Conservation (phyloP, 2,113 vertebrate genomes). For the Myotis yumanensis region DNA sequence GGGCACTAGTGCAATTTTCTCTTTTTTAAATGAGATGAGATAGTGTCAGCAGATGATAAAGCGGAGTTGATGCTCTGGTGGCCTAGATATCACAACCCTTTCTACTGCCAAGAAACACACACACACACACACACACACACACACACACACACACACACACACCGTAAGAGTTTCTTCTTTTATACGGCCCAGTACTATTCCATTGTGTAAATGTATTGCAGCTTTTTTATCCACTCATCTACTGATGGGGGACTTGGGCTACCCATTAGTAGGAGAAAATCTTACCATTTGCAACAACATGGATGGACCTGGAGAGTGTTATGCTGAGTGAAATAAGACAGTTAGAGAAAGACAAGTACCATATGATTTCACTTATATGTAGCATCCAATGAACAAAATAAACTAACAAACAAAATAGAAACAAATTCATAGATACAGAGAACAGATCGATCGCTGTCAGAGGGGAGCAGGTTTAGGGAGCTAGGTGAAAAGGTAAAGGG, state of each 20-base stretch:
- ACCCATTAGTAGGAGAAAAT: not conserved
- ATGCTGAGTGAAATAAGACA: not conserved
- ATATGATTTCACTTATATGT: not conserved
- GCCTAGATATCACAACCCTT: conserved; percentile 31
- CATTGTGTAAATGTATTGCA: not conserved
- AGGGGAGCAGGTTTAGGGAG: not conserved
- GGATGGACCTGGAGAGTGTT: not conserved
- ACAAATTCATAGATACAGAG: not conserved
- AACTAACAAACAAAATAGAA: not conserved
- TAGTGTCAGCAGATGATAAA: conserved; percentile 66
- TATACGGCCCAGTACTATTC: not conserved
- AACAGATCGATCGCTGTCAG: not conserved
- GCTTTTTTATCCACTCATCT: not conserved
- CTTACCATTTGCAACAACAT: not conserved
- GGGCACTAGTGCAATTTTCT: conserved; percentile 72
- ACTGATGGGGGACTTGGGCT: not conserved
- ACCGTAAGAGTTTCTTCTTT: not conserved
- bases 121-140: not conserved
- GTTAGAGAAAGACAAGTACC: not conserved
- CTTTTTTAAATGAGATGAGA: conserved; percentile 50
- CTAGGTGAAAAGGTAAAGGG: not conserved
- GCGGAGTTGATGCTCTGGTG: conserved; percentile 34
- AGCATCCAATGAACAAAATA: not conserved
- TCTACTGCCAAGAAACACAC: not conserved
- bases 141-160: not conserved